Percentiles rank a stretch among this genome's conserved stretches.
These are phyloP conservation scores for Leptatherina wallacei DNA, from an alignment of 2,797 vertebrate genomes.

Conservation along the genomic window DNA sequence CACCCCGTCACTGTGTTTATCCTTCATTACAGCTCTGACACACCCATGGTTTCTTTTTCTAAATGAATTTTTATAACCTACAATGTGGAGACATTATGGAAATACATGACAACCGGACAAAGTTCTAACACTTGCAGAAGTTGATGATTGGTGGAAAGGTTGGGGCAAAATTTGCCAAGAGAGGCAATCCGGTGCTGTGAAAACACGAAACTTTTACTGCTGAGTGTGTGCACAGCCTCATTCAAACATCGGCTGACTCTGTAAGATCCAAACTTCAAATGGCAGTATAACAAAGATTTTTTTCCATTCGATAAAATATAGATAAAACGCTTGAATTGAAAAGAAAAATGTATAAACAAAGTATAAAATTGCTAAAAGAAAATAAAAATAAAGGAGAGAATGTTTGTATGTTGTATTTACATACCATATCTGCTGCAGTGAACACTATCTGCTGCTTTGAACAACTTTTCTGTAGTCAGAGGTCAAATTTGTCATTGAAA, in stretches of 20 bases:
- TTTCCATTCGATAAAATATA: conserved; percentile 9
- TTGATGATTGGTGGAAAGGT: conserved; percentile 40
- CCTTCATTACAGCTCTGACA: conserved; percentile 60
- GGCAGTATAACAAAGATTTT: neutral
- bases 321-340: neutral
- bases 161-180: conserved; percentile 18
- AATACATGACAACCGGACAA: conserved; percentile 60
- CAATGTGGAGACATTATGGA: conserved; percentile 62
- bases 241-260: neutral
- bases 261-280: conserved; percentile 16
- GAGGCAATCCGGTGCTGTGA: conserved; percentile 11
- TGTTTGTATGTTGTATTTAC: conserved; percentile 56
- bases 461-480: conserved; percentile 63
- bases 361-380: conserved; percentile 1
- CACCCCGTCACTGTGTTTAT: conserved; percentile 75
- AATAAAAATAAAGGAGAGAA: neutral
- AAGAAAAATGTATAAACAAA: neutral
- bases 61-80: conserved; percentile 57
- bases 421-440: conserved; percentile 37
- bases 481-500: conserved; percentile 65
- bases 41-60: conserved; percentile 27
- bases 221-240: neutral
- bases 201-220: conserved; percentile 16
- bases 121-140: conserved; percentile 65
- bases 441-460: conserved; percentile 66